Percentiles rank a stretch among this genome's conserved stretches.
Conservation (phyloP, 2,888 invertebrate species). For the Bursaphelenchus okinawaensis region DNA sequence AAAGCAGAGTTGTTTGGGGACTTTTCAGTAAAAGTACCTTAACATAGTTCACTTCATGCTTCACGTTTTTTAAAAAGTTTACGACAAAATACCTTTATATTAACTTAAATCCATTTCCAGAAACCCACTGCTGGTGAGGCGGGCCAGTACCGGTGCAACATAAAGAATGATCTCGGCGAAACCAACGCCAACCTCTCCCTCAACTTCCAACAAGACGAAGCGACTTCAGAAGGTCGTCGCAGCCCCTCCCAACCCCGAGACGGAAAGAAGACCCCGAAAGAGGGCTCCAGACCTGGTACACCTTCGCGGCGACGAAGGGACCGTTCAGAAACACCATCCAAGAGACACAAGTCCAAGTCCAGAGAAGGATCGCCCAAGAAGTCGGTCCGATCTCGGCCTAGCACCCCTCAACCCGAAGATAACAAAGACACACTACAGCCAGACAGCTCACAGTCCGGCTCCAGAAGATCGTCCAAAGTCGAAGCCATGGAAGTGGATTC, state of each 20-base stretch:
- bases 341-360: constrained; percentile 39
- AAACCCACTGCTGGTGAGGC: constrained; percentile 92
- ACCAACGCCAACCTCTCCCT: constrained; percentile 91
- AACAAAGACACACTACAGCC: constrained; percentile 29
- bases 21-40: too few relatives aligned
- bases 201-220: constrained; percentile 72
- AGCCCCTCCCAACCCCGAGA: constrained; percentile 32
- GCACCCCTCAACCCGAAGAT: constrained; percentile 42
- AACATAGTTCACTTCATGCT: neutral
- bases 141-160: constrained; percentile 94
- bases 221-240: constrained; percentile 24
- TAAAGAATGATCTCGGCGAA: constrained; percentile 90
- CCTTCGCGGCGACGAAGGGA: constrained; percentile 33
- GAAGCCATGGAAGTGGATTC: constrained; percentile 21
- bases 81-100: neutral
- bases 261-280: constrained; percentile 33
- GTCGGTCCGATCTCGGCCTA: constrained; percentile 49
- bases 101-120: constrained; percentile 61
- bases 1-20: too few relatives aligned
- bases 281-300: constrained; percentile 35
- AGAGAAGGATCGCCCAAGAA: constrained; percentile 54
- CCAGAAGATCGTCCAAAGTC: constrained; percentile 3
- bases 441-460: constrained; percentile 16
- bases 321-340: constrained; percentile 30
- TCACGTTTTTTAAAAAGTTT: too few relatives aligned